Evolutionary conservation across 2,797 vertebrate species (phyloP), one percentile per base, ranked within the genome.

Genomic region (Hafferia zeledoni): DNA sequence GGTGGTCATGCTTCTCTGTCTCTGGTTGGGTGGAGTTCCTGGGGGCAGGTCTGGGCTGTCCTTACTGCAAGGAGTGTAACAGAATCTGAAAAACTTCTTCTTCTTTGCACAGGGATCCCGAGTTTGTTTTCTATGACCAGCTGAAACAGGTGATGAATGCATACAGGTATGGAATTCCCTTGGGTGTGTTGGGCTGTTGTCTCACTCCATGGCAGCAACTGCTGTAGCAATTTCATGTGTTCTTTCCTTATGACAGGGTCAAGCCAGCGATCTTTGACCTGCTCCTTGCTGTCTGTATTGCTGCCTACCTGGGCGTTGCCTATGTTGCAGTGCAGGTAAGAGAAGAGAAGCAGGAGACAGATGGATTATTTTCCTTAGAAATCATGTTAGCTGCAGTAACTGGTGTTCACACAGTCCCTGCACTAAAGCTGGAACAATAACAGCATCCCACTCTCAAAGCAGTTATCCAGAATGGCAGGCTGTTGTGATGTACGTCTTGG

Each of bases 111-210:
- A 99, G 99, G 94, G 99, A 99, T 95, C 99, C 99, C 2, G 99
- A 99, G 97, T 99, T 99, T 97, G 99, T 99, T 52, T 99, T 99
- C 97, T 99, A 99, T 9, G 99, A 99, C 97, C 99, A 99, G 98
- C 98, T 99, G 82, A 99, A 99, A 96, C 99, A 99, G 97, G 99
- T 99, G 20, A 99, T 99, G 99, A 99, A 99, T 2, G 99, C 99
- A 1, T 99, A 99, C 97, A 99, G 99, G 99, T 99, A 96, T 72
- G 97, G 69, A 61, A 31, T 30, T 60, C 24, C 47, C 13, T 20
- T 60, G 57, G 33, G 12, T 13, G 1, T 4, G 25, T 7, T 55
- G 37, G 49, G 28, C 37, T 69, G 2, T 61, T 46, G 30, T 56
- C 69, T 90, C 18, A 5, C 19, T 44, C 55, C 11, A 9, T 31